These are phyloP conservation scores for Melolontha melolontha DNA, from an alignment of 2,888 invertebrate species.

Conservation along the genomic window DNA sequence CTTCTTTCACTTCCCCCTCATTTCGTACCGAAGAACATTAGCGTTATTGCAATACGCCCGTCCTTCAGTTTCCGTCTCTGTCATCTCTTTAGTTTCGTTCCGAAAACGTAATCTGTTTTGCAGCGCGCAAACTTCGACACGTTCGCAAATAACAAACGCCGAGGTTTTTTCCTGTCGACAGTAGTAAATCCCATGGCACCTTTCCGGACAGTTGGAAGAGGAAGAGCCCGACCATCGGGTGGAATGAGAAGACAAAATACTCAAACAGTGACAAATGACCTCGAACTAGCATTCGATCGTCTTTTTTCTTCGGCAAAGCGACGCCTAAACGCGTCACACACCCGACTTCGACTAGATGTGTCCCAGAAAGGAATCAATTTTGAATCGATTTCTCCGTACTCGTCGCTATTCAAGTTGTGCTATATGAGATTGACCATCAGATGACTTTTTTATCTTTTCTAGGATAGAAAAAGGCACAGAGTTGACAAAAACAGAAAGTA, in stretches of 20 bases:
- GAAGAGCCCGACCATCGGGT: not conserved
- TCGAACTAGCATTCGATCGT: slow-evolving; percentile 25
- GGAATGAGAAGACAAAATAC: slow-evolving; percentile 35
- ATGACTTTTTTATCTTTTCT: too few species aligned
- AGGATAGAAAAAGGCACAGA: too few species aligned
- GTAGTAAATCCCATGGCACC: slow-evolving; percentile 35
- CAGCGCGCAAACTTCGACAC: slow-evolving; percentile 39
- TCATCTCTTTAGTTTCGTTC: slow-evolving; percentile 17
- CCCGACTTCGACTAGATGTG: too few species aligned
- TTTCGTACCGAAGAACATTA: slow-evolving; percentile 19
- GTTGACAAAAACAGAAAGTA: too few species aligned
- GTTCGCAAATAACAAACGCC: slow-evolving; percentile 39
- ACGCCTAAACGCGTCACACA: too few species aligned
- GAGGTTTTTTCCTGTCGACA: slow-evolving; percentile 36
- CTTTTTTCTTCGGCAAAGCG: slow-evolving; percentile 9
- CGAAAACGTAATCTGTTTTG: slow-evolving; percentile 39
- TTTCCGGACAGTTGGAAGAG: slow-evolving; percentile 1
- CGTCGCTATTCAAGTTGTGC: too few species aligned
- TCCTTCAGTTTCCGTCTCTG: not conserved
- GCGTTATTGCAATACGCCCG: slow-evolving; percentile 18
- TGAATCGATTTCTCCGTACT: too few species aligned
- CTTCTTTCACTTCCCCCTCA: slow-evolving; percentile 5
- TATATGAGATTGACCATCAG: too few species aligned
- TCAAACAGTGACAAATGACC: slow-evolving; percentile 36
- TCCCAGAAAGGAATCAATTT: too few species aligned